Conservation (phyloP, 2,888 invertebrate species). For the Philereme transversata region DNA sequence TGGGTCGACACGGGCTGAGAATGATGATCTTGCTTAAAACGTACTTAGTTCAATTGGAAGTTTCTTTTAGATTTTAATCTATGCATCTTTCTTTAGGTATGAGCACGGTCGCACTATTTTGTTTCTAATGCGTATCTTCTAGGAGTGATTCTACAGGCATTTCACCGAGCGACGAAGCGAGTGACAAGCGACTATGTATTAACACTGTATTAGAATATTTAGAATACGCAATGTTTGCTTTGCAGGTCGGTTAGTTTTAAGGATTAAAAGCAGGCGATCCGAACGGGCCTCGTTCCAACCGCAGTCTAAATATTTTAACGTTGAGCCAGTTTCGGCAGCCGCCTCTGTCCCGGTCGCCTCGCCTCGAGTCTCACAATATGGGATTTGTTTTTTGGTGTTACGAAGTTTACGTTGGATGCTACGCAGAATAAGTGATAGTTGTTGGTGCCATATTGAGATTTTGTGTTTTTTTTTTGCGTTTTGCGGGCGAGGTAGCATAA, state of each 20-base stretch:
- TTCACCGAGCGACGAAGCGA: too few relatives aligned
- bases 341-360: conserved; percentile 22
- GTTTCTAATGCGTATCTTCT: too few relatives aligned
- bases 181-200: too few relatives aligned
- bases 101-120: too few relatives aligned
- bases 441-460: conserved; percentile 19
- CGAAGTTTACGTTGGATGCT: conserved; percentile 32
- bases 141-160: too few relatives aligned
- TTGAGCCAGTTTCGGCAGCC: conserved; percentile 52
- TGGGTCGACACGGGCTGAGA: too few relatives aligned
- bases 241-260: conserved; percentile 47
- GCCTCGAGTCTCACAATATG: conserved; percentile 48
- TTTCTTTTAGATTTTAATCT: too few relatives aligned
- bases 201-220: neutral
- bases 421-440: conserved; percentile 13
- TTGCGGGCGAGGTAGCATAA: conserved; percentile 2
- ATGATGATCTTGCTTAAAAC: too few relatives aligned
- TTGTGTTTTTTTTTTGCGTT: conserved; percentile 11
- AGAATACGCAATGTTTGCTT: conserved; percentile 25
- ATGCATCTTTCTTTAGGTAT: too few relatives aligned
- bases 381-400: conserved; percentile 46
- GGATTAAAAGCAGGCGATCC: conserved; percentile 47
- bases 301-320: conserved; percentile 74
- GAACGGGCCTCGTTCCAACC: conserved; percentile 57
- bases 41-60: too few relatives aligned